Conservation (phyloP, 2,797 vertebrate genomes). For the Phylloscopus collybita region DNA sequence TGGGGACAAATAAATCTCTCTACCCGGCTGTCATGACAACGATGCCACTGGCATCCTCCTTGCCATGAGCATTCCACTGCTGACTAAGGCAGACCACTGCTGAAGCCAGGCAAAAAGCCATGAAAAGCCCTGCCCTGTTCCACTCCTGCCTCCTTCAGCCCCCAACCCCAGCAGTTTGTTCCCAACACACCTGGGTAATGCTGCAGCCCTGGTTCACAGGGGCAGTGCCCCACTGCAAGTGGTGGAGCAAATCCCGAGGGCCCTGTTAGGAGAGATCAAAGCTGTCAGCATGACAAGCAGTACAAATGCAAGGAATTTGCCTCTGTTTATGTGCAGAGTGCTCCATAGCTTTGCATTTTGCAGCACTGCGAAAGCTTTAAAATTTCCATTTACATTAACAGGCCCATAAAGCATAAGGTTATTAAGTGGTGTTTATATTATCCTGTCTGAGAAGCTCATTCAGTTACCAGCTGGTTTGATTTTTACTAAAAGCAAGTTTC, state of each 20-base stretch:
- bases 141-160: accelerated
- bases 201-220: accelerated
- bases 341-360: constrained; percentile 5
- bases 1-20: not conserved
- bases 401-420: constrained; percentile 45
- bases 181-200: not conserved
- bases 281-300: not conserved
- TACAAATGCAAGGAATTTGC: not conserved
- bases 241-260: accelerated
- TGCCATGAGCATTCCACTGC: not conserved
- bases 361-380: not conserved
- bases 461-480: not conserved
- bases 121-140: not conserved
- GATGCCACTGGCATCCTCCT: not conserved
- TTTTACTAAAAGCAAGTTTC: not conserved
- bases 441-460: not conserved
- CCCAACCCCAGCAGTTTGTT: not conserved
- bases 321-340: not conserved
- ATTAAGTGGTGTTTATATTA: constrained; percentile 48
- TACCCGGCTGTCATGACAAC: not conserved
- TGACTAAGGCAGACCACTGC: not conserved
- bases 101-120: not conserved
- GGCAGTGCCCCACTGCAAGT: not conserved
- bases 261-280: not conserved
- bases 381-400: constrained; percentile 43